phyloP scores from a whole-genome alignment of 2,888 invertebrate genomes.

The Azorinus chamasolen region DNA sequence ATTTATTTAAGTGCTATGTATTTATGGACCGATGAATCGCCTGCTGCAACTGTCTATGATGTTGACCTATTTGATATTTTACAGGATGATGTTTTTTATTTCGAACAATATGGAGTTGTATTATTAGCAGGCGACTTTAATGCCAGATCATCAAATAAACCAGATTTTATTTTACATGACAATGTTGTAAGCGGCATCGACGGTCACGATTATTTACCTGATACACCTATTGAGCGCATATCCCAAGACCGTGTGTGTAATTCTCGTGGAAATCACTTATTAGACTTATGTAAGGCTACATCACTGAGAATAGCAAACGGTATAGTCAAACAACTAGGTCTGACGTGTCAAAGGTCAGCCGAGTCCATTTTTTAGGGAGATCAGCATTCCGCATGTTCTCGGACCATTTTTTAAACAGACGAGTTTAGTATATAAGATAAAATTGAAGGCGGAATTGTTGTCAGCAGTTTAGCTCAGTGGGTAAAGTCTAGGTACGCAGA shows the following conservation, averaged over 20 bases:
- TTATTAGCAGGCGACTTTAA: conserved; percentile 1
- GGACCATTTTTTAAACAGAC: too few species aligned
- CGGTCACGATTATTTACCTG: background rate
- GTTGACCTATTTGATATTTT: background rate
- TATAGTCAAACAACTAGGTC: too few species aligned
- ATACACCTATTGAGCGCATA: background rate
- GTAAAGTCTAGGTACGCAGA: too few species aligned
- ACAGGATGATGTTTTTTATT: background rate
- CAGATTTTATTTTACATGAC: background rate
- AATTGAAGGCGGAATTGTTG: too few species aligned
- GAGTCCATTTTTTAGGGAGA: too few species aligned
- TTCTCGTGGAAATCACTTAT: background rate
- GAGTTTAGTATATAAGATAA: too few species aligned
- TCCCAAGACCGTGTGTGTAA: conserved; percentile 3
- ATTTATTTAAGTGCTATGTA: background rate
- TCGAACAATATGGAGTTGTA: background rate
- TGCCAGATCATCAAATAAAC: background rate
- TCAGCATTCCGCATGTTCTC: too few species aligned
- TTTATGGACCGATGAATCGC: conserved; percentile 4
- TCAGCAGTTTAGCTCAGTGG: too few species aligned
- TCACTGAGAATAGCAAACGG: conserved; percentile 8
- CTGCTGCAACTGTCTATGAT: background rate
- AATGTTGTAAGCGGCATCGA: background rate
- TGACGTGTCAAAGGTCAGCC: too few species aligned
- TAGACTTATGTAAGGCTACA: conserved; percentile 3